Percentiles rank a stretch among this genome's conserved stretches.
Conservation (phyloP, 2,888 invertebrate genomes). For the Andrena marginata region DNA sequence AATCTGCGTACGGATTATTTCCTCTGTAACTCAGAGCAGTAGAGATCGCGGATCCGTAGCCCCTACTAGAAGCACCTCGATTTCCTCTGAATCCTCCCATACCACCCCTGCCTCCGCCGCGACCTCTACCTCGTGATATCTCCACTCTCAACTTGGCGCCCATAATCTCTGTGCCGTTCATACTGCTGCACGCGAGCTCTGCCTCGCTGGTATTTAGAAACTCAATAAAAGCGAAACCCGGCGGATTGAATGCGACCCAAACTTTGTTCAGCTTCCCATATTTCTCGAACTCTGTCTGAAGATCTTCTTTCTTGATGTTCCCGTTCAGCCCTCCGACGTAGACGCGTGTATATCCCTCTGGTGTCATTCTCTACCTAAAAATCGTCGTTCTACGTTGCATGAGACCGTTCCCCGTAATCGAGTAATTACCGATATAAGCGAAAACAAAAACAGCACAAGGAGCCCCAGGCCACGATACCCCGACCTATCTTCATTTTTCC, state of each 20-base stretch:
- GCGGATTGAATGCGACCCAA: conserved; percentile 97
- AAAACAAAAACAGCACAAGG: background rate
- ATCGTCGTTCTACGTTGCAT: conserved; percentile 25
- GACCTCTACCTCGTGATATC: conserved; percentile 93
- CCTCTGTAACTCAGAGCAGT: conserved; percentile 85
- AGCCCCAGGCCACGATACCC: background rate
- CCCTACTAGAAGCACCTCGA: conserved; percentile 86
- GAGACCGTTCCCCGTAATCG: conserved; percentile 23
- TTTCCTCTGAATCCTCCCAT: conserved; percentile 88
- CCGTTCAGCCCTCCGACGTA: conserved; percentile 96
- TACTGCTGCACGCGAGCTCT: conserved; percentile 94
- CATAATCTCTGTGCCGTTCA: conserved; percentile 95
- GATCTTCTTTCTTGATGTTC: conserved; percentile 95
- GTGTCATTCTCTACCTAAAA: conserved; percentile 78
- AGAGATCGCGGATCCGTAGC: conserved; percentile 84
- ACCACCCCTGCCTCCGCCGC: conserved; percentile 89
- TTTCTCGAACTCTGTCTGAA: conserved; percentile 96
- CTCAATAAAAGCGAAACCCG: conserved; percentile 97
- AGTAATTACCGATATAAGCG: conserved; percentile 1
- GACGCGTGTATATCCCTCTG: conserved; percentile 89
- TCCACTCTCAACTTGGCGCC: conserved; percentile 95
- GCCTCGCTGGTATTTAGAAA: conserved; percentile 96
- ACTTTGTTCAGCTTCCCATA: conserved; percentile 96
- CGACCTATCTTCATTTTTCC: background rate
- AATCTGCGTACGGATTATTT: conserved; percentile 85